phyloP scores from a whole-genome alignment of 2,113 vertebrate species.

The Pseudorectes ferrugineus region DNA sequence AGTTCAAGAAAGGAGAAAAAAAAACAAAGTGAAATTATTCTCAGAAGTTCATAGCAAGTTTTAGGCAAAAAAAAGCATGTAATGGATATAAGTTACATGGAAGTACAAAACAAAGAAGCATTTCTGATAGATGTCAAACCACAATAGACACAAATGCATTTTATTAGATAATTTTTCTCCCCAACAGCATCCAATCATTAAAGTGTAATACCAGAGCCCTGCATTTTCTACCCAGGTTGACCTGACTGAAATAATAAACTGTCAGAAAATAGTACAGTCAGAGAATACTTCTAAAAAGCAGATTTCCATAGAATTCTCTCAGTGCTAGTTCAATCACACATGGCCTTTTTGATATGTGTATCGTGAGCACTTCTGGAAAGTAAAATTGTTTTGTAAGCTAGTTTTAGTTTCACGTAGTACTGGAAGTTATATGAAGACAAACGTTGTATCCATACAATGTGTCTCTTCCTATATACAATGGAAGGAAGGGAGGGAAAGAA shows the following conservation, averaged over 20 bases:
- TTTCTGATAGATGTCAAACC: not conserved
- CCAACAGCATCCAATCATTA: not conserved
- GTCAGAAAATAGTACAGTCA: not conserved
- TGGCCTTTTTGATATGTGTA: not conserved
- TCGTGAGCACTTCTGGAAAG: not conserved
- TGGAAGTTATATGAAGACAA: not conserved
- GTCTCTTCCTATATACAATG: not conserved
- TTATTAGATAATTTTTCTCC: not conserved
- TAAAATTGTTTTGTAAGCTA: not conserved
- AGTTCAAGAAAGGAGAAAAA: not conserved
- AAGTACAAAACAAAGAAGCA: not conserved
- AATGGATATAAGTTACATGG: not conserved
- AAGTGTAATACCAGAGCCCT: not conserved
- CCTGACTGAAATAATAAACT: not conserved
- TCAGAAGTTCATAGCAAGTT: not conserved
- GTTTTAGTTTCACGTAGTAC: not conserved
- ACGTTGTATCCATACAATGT: accelerated
- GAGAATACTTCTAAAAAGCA: not conserved
- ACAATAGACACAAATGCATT: not conserved
- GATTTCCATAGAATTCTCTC: not conserved
- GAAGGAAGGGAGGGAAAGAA: not conserved
- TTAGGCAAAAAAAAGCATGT: not conserved
- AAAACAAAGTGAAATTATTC: not conserved
- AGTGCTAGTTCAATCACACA: not conserved
- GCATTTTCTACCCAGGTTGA: not conserved